These are phyloP conservation scores for Synergus japonicus DNA, from an alignment of 2,888 invertebrate species.

Conservation along the genomic window DNA sequence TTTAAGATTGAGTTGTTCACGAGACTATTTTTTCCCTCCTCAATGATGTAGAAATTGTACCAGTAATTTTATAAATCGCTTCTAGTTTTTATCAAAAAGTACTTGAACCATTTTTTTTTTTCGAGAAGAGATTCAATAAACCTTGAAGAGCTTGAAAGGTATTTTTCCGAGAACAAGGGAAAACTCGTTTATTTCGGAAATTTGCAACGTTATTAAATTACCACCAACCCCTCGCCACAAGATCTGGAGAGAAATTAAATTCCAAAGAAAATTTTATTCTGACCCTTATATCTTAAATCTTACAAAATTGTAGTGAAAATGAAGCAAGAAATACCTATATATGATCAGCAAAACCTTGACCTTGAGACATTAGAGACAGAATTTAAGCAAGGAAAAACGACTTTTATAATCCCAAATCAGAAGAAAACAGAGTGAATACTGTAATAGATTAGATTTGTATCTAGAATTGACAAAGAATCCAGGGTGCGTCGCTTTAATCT, in stretches of 20 bases:
- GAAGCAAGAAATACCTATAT: conserved; percentile 18
- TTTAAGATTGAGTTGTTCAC: background rate
- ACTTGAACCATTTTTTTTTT: background rate
- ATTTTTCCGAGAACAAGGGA: conserved; percentile 28
- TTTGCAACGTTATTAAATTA: conserved; percentile 40
- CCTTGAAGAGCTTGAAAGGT: conserved; percentile 8
- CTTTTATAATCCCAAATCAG: background rate
- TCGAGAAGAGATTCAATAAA: conserved; percentile 5
- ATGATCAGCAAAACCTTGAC: conserved; percentile 14
- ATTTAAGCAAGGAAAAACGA: too few relatives aligned
- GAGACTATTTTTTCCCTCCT: background rate
- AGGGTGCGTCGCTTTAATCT: conserved; percentile 24
- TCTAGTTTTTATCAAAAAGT: background rate
- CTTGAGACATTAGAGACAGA: background rate
- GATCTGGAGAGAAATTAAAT: conserved; percentile 33
- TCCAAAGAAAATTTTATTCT: conserved; percentile 28
- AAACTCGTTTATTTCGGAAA: conserved; percentile 24
- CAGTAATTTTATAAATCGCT: background rate
- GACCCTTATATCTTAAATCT: conserved; percentile 18
- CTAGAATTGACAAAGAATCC: background rate
- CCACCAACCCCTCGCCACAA: conserved; percentile 27
- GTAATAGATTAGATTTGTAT: background rate
- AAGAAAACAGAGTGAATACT: background rate
- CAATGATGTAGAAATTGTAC: background rate
- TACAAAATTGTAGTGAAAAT: background rate